Evolutionary conservation across 1,140 invertebrate genomes (phyloP).

Genomic region (Anthonomus grandis): DNA sequence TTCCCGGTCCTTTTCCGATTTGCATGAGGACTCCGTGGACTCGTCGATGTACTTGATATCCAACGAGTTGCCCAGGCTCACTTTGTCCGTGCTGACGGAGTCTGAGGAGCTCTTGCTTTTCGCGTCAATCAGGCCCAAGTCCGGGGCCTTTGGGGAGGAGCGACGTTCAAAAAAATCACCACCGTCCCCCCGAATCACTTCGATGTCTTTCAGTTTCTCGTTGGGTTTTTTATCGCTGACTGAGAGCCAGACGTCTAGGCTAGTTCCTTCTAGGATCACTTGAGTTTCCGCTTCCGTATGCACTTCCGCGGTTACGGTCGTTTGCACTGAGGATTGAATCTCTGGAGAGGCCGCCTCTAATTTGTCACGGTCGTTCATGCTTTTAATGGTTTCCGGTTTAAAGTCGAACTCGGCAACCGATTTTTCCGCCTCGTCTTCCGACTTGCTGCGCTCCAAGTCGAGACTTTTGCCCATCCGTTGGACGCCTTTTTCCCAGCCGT

Average conservation of each 20-base stretch:
- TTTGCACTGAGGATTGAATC: constrained; percentile 46
- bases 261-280: constrained; percentile 49
- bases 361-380: constrained; percentile 37
- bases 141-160: constrained; percentile 39
- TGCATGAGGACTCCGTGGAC: constrained; percentile 45
- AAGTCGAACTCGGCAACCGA: constrained; percentile 51
- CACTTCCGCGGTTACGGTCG: constrained; percentile 50
- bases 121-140: constrained; percentile 38
- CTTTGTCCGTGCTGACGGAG: constrained; percentile 43
- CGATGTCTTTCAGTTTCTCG: constrained; percentile 48
- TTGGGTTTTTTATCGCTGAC: constrained; percentile 39
- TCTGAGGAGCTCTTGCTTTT: constrained; percentile 45
- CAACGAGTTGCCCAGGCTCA: constrained; percentile 46
- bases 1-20: constrained; percentile 44
- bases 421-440: constrained; percentile 28
- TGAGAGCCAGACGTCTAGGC: constrained; percentile 50
- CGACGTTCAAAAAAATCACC: constrained; percentile 48
- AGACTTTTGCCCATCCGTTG: constrained; percentile 46
- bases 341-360: constrained; percentile 36
- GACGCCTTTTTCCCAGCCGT: constrained; percentile 32
- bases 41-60: constrained; percentile 49
- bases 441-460: constrained; percentile 42
- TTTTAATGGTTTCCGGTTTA: constrained; percentile 59
- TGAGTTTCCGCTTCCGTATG: constrained; percentile 40
- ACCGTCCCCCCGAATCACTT: constrained; percentile 41